These are phyloP conservation scores for Parasteatoda lunata DNA, from an alignment of 2,888 invertebrate species.

Conservation along the genomic window DNA sequence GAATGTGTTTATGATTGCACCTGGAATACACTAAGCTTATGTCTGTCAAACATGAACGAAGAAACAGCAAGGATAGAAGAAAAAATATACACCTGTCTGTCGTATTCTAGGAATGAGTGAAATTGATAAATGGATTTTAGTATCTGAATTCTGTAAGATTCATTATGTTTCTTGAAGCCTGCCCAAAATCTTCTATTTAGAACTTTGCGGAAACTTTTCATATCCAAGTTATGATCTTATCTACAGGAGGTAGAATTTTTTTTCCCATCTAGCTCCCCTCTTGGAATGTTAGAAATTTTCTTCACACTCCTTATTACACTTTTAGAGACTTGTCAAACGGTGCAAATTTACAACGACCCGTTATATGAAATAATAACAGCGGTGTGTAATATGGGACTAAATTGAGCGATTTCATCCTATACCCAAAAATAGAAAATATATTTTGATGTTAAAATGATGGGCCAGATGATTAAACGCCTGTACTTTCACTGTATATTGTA, in stretches of 20 bases:
- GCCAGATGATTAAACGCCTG: too few species aligned
- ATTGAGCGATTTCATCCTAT: too few species aligned
- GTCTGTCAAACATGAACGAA: conserved; percentile 35
- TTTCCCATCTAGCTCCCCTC: not conserved
- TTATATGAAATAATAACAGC: too few species aligned
- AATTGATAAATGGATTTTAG: conserved; percentile 60
- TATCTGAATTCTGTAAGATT: conserved; percentile 63
- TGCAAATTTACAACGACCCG: too few species aligned
- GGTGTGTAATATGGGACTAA: too few species aligned
- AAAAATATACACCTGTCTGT: conserved; percentile 55
- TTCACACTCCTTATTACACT: too few species aligned
- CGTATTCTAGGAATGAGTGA: conserved; percentile 44
- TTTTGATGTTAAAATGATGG: too few species aligned
- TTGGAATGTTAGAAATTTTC: conserved; percentile 17
- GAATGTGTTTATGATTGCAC: conserved; percentile 55
- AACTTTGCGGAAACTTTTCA: conserved; percentile 33
- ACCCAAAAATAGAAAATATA: too few species aligned
- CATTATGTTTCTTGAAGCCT: conserved; percentile 58
- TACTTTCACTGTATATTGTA: too few species aligned
- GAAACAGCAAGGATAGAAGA: conserved; percentile 8
- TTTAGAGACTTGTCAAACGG: too few species aligned
- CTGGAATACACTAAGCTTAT: conserved; percentile 38
- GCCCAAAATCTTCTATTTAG: conserved; percentile 55
- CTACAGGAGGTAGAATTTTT: conserved; percentile 17
- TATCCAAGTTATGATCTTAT: conserved; percentile 49